phyloP scores from a whole-genome alignment of 2,888 invertebrate genomes.

The Polydesmus complanatus region DNA sequence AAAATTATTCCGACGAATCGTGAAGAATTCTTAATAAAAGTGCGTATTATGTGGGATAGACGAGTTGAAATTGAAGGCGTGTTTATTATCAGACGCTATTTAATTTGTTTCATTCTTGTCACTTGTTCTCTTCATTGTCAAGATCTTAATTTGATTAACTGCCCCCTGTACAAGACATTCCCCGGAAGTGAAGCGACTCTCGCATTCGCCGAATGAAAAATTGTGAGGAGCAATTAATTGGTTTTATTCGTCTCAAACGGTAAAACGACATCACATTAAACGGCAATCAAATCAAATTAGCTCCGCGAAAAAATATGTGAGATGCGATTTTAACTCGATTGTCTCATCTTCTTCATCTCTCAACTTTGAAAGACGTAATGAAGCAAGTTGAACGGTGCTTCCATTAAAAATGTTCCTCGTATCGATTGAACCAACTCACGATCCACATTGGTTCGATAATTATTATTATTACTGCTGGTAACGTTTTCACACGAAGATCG shows the following conservation, averaged over 20 bases:
- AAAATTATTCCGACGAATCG: no score
- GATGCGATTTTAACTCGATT: no score
- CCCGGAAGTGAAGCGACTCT: not conserved
- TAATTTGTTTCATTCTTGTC: slow-evolving; percentile 14
- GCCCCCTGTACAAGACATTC: slow-evolving; percentile 10
- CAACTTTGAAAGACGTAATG: no score
- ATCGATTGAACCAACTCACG: no score
- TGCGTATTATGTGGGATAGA: not conserved
- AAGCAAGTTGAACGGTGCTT: no score
- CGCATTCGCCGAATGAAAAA: slow-evolving; percentile 9
- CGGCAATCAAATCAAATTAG: not conserved
- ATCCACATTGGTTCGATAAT: no score
- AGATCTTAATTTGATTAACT: slow-evolving; percentile 12
- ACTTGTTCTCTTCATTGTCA: slow-evolving; percentile 15
- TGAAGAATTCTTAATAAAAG: no score
- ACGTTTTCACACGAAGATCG: no score
- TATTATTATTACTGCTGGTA: no score
- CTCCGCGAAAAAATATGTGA: not conserved
- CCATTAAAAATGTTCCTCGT: no score
- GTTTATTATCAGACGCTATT: slow-evolving; percentile 15
- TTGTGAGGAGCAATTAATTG: slow-evolving; percentile 14
- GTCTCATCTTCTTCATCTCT: no score
- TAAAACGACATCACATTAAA: not conserved
- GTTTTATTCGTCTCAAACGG: slow-evolving; percentile 1
- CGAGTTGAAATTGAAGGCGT: not conserved